These are phyloP conservation scores for Lanius collurio DNA, from an alignment of 2,113 vertebrate genomes.

Conservation along the genomic window DNA sequence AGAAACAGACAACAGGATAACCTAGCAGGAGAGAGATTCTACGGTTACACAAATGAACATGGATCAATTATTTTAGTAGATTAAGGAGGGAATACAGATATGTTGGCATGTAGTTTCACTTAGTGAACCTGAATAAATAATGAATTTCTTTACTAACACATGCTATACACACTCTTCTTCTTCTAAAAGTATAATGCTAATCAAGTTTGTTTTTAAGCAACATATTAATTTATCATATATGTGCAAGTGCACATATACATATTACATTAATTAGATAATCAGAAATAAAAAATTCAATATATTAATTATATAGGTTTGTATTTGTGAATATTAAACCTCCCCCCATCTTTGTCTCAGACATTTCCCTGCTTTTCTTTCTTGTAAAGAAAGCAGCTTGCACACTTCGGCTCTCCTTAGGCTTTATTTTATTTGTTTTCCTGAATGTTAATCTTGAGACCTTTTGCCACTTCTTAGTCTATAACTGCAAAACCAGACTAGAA, in stretches of 20 bases:
- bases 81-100: constrained; percentile 77
- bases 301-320: background rate
- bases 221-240: constrained; percentile 51
- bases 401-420: background rate
- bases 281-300: background rate
- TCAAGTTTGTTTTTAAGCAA: background rate
- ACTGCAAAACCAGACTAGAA: constrained; percentile 68
- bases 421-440: background rate
- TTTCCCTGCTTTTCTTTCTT: background rate
- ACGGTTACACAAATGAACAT: constrained; percentile 79
- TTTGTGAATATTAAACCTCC: background rate
- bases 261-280: background rate
- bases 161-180: constrained; percentile 49
- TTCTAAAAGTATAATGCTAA: constrained; percentile 39
- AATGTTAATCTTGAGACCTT: constrained; percentile 40
- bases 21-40: constrained; percentile 83
- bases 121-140: constrained; percentile 82
- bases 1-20: constrained; percentile 80
- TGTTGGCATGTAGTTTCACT: constrained; percentile 78
- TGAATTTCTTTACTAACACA: constrained; percentile 75
- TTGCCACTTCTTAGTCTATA: constrained; percentile 48
- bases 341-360: background rate
- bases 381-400: constrained; percentile 19
- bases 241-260: constrained; percentile 13
- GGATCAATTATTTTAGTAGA: constrained; percentile 79